Percentiles rank a stretch among this genome's conserved stretches.
Evolutionary conservation across 2,797 vertebrate genomes (phyloP).

Genomic region (Sternotherus odoratus): DNA sequence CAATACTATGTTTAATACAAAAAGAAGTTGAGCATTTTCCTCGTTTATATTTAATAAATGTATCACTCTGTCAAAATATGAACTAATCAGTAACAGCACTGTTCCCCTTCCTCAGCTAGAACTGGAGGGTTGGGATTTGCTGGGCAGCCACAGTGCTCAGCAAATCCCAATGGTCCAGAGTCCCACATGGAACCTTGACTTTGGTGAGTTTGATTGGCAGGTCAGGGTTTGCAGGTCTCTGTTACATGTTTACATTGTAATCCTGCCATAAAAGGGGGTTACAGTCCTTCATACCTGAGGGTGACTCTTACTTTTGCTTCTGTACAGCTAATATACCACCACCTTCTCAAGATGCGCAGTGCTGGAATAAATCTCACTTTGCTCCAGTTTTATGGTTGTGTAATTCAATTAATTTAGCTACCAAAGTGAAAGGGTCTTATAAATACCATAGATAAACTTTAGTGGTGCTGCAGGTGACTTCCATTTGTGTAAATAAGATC

Average conservation of each 20-base stretch:
- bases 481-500: too few relatives aligned
- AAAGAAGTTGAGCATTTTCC: neutral
- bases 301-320: neutral
- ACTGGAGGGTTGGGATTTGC: neutral
- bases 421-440: neutral
- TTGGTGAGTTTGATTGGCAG: neutral
- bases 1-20: neutral
- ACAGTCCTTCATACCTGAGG: neutral
- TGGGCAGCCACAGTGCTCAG: neutral
- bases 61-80: neutral
- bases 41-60: slow-evolving; percentile 9
- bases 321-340: neutral
- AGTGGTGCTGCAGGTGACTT: neutral
- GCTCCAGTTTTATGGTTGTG: neutral
- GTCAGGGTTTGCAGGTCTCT: neutral
- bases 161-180: neutral
- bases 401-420: neutral
- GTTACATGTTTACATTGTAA: neutral
- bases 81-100: neutral
- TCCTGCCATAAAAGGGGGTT: neutral
- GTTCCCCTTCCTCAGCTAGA: neutral
- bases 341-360: neutral
- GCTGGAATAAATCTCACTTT: neutral
- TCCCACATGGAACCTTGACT: too few relatives aligned
- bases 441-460: neutral